phyloP scores from a whole-genome alignment of 2,797 vertebrate species.

The Limosa lapponica region DNA sequence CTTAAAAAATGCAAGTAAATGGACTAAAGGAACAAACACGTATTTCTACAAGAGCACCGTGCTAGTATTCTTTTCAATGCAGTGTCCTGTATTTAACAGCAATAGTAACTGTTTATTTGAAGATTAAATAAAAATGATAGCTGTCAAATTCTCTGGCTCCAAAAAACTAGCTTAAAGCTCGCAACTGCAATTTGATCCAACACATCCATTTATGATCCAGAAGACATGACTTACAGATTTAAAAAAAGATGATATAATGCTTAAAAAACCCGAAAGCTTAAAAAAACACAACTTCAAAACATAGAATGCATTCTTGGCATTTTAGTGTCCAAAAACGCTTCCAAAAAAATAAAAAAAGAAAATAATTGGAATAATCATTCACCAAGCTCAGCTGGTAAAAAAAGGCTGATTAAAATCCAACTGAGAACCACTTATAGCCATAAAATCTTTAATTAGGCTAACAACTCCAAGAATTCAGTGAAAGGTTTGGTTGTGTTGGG shows the following conservation, averaged over 20 bases:
- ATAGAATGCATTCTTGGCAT: neutral
- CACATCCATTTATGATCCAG: neutral
- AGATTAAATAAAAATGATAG: neutral
- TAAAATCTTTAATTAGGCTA: neutral
- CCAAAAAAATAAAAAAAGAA: neutral
- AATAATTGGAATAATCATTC: neutral
- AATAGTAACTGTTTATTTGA: neutral
- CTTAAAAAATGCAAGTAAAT: neutral
- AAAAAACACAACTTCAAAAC: neutral
- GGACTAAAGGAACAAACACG: neutral
- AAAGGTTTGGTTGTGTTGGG: neutral
- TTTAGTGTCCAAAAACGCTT: neutral
- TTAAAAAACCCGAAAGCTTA: neutral
- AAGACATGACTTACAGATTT: neutral
- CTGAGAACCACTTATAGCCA: neutral
- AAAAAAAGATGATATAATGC: neutral
- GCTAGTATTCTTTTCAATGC: neutral
- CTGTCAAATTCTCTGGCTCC: neutral
- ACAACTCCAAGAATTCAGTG: neutral
- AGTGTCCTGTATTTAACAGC: neutral
- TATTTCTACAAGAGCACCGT: neutral
- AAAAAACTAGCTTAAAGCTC: neutral
- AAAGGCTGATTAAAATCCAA: neutral
- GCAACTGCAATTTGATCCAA: neutral
- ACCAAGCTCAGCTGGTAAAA: neutral